phyloP scores from a whole-genome alignment of 2,797 vertebrate genomes.

The Centroberyx gerrardi region DNA sequence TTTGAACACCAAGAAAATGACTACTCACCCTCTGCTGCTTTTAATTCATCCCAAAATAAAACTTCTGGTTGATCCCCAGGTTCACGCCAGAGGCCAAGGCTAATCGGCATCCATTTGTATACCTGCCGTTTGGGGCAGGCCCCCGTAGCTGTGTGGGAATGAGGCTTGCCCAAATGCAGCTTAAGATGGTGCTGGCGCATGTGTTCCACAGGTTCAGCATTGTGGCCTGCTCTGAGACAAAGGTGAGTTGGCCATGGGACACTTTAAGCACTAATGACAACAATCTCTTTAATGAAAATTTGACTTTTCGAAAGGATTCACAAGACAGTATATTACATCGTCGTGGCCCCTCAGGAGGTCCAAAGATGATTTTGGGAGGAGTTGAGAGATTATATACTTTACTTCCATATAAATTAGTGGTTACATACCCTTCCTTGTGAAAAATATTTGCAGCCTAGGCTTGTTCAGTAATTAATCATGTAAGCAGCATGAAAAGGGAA shows the following conservation, averaged over 20 bases:
- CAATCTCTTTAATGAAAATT: not conserved
- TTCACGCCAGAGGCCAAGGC: constrained; percentile 91
- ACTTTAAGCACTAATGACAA: not conserved
- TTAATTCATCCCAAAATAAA: not conserved
- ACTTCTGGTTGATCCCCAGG: constrained; percentile 74
- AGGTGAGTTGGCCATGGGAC: constrained; percentile 63
- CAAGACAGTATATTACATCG: no score
- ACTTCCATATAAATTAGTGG: no score
- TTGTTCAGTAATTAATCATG: no score
- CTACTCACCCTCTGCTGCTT: not conserved
- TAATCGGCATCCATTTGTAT: constrained; percentile 88
- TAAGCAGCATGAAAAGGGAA: no score
- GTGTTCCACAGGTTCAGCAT: constrained; percentile 89
- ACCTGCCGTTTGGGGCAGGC: constrained; percentile 94
- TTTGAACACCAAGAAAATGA: no score
- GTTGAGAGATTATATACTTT: no score
- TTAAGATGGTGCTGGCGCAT: constrained; percentile 89
- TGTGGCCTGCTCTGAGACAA: constrained; percentile 84
- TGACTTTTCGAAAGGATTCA: not conserved
- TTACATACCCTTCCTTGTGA: no score
- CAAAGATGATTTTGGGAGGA: no score
- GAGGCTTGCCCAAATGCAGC: constrained; percentile 92
- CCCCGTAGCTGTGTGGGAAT: constrained; percentile 95
- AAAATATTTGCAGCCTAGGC: no score
- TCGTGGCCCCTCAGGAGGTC: no score